A percentile compares a stretch with the other conserved stretches of the same genome.
These are phyloP conservation scores for Ancistrus triradiatus DNA, from an alignment of 2,113 vertebrate species.

Conservation along the genomic window DNA sequence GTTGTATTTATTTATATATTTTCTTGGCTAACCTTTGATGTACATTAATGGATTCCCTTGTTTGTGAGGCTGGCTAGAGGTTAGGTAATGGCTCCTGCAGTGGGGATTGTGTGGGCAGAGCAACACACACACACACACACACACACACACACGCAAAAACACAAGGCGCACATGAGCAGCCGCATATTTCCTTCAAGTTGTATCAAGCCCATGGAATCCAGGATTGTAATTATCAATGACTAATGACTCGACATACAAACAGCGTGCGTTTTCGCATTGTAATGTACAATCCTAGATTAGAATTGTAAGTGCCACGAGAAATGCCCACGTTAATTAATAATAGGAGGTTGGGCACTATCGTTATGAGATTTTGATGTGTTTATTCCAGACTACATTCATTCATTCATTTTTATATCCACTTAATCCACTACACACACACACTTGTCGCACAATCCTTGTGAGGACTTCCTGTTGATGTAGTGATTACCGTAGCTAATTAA, in stretches of 20 bases:
- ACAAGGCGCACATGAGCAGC: slow-evolving; percentile 10
- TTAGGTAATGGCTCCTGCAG: slow-evolving; percentile 56
- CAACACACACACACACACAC: slow-evolving; percentile 22
- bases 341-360: slow-evolving; percentile 16
- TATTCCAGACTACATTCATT: no score
- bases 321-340: slow-evolving; percentile 32
- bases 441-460: no score
- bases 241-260: no score
- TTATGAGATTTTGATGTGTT: slow-evolving; percentile 31
- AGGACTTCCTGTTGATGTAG: no score
- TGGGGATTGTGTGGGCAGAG: slow-evolving; percentile 46
- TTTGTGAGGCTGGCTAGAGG: slow-evolving; percentile 49
- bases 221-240: not conserved
- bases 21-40: slow-evolving; percentile 53
- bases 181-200: slow-evolving; percentile 20
- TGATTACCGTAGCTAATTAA: no score
- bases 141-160: slow-evolving; percentile 13
- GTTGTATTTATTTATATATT: slow-evolving; percentile 52
- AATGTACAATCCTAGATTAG: no score
- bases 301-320: slow-evolving; percentile 5
- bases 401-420: no score
- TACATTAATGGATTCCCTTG: slow-evolving; percentile 53
- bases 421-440: no score
- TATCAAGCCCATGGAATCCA: slow-evolving; percentile 1
- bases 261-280: no score